Percentiles rank a stretch among this genome's conserved stretches.
Evolutionary conservation across 2,888 invertebrate genomes (phyloP).

Genomic region (Lamellibrachia satsuma): DNA sequence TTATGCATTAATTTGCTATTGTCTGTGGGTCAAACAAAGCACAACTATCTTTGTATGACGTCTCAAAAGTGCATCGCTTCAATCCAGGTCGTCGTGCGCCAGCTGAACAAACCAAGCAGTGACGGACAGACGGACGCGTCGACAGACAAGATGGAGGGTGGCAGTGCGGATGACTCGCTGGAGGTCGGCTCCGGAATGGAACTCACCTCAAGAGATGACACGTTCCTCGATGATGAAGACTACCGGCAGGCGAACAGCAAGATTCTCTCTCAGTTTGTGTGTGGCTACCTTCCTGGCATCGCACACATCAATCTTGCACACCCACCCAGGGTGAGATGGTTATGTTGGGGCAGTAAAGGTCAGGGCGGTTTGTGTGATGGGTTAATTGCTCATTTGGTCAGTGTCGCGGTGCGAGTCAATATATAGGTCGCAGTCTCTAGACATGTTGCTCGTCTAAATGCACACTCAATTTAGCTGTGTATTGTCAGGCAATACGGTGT

Average conservation of each 20-base stretch:
- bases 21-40: too few relatives aligned
- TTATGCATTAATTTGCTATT: too few relatives aligned
- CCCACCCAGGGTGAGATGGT: background rate
- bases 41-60: too few relatives aligned
- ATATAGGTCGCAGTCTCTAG: too few relatives aligned
- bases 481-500: too few relatives aligned
- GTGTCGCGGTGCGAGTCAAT: too few relatives aligned
- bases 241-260: slow-evolving; percentile 13
- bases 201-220: background rate
- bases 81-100: background rate
- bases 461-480: too few relatives aligned
- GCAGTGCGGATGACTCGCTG: slow-evolving; percentile 1
- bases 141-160: background rate
- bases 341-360: background rate
- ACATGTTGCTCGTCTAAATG: too few relatives aligned
- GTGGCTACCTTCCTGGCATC: background rate
- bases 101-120: background rate
- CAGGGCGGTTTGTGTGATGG: background rate
- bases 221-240: background rate
- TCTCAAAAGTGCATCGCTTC: too few relatives aligned
- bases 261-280: background rate
- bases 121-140: background rate
- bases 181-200: background rate
- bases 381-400: background rate
- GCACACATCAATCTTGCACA: background rate